Percentiles rank a stretch among this genome's conserved stretches.
phyloP scores from a whole-genome alignment of 2,797 vertebrate genomes.

The Chrosomus eos region DNA sequence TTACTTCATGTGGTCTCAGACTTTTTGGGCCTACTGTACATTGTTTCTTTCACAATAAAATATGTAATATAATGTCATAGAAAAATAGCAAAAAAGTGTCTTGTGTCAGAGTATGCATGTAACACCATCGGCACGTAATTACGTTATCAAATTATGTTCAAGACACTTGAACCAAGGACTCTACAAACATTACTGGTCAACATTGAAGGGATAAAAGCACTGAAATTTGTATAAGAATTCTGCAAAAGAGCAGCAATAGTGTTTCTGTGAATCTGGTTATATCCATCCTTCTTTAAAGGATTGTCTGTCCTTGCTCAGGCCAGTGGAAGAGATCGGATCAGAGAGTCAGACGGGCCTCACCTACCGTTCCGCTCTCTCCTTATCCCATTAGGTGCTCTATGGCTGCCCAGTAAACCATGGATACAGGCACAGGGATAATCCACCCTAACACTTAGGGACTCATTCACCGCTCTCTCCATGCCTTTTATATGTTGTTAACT shows the following conservation, averaged over 20 bases:
- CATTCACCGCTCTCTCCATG: slow-evolving; percentile 53
- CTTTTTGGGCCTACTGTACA: too few relatives aligned
- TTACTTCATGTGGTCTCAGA: background rate
- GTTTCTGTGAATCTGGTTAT: background rate
- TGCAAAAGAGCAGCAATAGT: background rate
- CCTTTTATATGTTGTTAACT: slow-evolving; percentile 59
- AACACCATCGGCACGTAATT: background rate
- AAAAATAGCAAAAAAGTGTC: background rate
- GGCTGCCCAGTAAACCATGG: slow-evolving; percentile 54
- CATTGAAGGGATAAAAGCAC: background rate
- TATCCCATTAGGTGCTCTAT: slow-evolving; percentile 62
- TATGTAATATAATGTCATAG: background rate
- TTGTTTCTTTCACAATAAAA: background rate
- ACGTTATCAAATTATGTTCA: background rate
- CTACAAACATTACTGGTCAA: background rate
- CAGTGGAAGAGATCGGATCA: slow-evolving; percentile 17
- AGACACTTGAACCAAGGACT: background rate
- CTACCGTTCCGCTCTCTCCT: slow-evolving; percentile 46
- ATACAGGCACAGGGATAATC: slow-evolving; percentile 55
- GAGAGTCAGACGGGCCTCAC: slow-evolving; percentile 36
- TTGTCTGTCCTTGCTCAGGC: background rate
- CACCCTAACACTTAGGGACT: slow-evolving; percentile 43
- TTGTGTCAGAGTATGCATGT: too few relatives aligned
- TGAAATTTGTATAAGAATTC: background rate
- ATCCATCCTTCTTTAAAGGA: background rate